Conservation (phyloP, 2,888 invertebrate genomes). For the Leptinotarsa rubiginosa region DNA sequence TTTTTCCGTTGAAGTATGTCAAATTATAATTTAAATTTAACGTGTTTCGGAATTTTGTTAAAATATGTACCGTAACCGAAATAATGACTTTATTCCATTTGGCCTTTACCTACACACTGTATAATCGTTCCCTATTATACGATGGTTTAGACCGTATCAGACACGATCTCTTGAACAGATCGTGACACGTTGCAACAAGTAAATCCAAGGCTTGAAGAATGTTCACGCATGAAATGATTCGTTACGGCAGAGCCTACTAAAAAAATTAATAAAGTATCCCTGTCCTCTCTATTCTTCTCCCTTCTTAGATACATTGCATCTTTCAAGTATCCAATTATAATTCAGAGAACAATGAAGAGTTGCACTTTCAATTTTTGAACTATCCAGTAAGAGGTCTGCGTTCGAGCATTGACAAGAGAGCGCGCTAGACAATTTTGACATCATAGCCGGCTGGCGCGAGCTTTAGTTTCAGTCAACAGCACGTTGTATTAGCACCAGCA, state of each 20-base stretch:
- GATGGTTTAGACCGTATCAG: too few relatives aligned
- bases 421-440: conserved; percentile 7
- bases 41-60: too few relatives aligned
- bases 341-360: conserved; percentile 5
- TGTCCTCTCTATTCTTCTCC: not conserved
- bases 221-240: not conserved
- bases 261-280: not conserved
- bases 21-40: too few relatives aligned
- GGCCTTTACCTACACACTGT: too few relatives aligned
- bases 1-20: too few relatives aligned
- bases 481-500: conserved; percentile 15
- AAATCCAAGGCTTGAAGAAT: not conserved
- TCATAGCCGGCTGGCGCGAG: conserved; percentile 27
- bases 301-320: not conserved
- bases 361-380: not conserved
- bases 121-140: too few relatives aligned
- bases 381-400: not conserved
- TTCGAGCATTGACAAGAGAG: not conserved
- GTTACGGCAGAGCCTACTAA: not conserved
- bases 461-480: conserved; percentile 29
- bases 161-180: not conserved
- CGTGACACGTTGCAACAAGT: not conserved
- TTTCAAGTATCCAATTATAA: not conserved
- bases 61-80: too few relatives aligned
- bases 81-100: too few relatives aligned